Evolutionary conservation across 2,888 invertebrate species (phyloP).

Genomic region (Thumatha senex): DNA sequence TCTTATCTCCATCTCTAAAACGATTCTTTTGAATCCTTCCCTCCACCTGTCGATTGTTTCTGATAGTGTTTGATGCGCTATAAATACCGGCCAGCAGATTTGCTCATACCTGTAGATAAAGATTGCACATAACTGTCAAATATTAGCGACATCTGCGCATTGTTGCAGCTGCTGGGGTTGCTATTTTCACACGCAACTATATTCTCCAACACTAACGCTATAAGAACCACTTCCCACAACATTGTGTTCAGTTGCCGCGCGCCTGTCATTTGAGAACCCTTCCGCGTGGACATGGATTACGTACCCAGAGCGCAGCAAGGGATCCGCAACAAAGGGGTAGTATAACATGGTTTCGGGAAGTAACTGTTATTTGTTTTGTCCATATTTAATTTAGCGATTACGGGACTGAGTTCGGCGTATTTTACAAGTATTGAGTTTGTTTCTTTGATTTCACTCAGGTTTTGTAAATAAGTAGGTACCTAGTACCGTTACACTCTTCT

Average conservation of each 20-base stretch:
- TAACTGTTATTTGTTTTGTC: conserved; percentile 38
- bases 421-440: too few relatives aligned
- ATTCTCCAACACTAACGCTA: accelerated
- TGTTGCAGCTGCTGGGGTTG: conserved; percentile 20
- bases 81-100: too few relatives aligned
- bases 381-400: conserved; percentile 26
- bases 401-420: conserved; percentile 7
- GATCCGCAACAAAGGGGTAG: conserved; percentile 45
- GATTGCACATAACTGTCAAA: conserved; percentile 44
- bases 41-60: too few relatives aligned
- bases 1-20: too few relatives aligned
- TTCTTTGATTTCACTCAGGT: too few relatives aligned
- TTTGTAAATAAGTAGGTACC: too few relatives aligned
- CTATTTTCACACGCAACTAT: conserved; percentile 24
- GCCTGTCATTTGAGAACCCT: conserved; percentile 73
- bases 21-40: too few relatives aligned
- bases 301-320: conserved; percentile 43
- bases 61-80: too few relatives aligned
- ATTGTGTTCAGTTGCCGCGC: conserved; percentile 46
- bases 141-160: conserved; percentile 41
- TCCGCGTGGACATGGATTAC: conserved; percentile 67
- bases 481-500: too few relatives aligned
- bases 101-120: conserved; percentile 16
- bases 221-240: conserved; percentile 10
- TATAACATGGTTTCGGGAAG: conserved; percentile 27